Conservation (phyloP, 1,140 invertebrate species). For the Cataglyphis hispanica region DNA sequence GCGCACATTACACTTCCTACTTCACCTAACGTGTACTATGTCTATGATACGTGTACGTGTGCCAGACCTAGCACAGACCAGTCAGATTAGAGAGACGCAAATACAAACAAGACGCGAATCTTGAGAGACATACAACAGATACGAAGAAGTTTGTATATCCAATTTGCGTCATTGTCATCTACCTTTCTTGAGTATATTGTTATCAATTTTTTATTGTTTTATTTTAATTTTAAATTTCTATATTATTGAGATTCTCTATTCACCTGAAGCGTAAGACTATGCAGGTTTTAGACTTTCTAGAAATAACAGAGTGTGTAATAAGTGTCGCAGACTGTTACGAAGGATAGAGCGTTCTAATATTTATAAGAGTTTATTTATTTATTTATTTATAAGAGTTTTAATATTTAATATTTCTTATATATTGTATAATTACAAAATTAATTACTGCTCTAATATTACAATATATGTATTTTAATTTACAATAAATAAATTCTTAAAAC, state of each 20-base stretch:
- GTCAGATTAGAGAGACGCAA: conserved; percentile 20
- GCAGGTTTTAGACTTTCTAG: background rate
- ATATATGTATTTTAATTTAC: too few relatives aligned
- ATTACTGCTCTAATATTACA: too few relatives aligned
- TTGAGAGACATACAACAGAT: background rate
- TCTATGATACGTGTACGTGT: conserved; percentile 7
- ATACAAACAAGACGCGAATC: conserved; percentile 30
- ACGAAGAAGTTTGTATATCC: conserved; percentile 37
- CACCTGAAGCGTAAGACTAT: background rate
- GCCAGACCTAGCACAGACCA: conserved; percentile 1
- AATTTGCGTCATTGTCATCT: conserved; percentile 5
- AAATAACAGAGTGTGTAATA: background rate
- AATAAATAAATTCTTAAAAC: too few relatives aligned
- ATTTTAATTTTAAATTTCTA: background rate
- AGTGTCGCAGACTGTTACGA: background rate
- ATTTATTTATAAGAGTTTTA: too few relatives aligned
- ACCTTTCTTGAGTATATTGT: background rate
- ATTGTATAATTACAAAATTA: background rate
- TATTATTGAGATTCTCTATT: conserved; percentile 26
- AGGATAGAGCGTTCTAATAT: background rate
- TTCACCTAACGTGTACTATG: background rate
- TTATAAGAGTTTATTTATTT: too few relatives aligned
- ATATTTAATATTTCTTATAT: background rate
- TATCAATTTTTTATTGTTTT: background rate
- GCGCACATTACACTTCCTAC: conserved; percentile 8